Evolutionary conservation across 2,113 vertebrate genomes (phyloP).

Genomic region (Nerophis ophidion): DNA sequence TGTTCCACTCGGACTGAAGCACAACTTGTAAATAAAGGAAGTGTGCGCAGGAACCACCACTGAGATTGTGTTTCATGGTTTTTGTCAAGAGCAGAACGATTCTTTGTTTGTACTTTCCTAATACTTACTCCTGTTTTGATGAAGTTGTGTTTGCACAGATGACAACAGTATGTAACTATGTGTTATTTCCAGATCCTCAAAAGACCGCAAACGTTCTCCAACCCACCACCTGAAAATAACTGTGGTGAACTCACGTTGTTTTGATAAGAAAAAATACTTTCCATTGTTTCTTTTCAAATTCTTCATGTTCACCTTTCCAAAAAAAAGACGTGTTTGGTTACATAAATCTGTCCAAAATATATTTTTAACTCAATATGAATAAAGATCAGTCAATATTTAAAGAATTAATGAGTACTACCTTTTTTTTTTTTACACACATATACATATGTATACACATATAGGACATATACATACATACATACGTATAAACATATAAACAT

Average conservation of each 20-base stretch:
- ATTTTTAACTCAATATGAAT: conserved; percentile 99
- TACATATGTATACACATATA: too few species aligned
- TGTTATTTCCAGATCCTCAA: conserved; percentile 19
- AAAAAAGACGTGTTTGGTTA: conserved; percentile 90
- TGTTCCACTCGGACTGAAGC: conserved; percentile 16
- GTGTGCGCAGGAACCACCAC: conserved; percentile 1
- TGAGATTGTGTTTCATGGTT: conserved; percentile 9
- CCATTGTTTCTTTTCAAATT: conserved; percentile 43
- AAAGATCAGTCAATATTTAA: conserved; percentile 93
- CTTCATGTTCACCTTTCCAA: conserved; percentile 42
- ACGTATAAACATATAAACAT: too few species aligned
- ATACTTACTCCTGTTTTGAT: not conserved
- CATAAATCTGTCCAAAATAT: conserved; percentile 99
- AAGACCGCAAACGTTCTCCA: conserved; percentile 24
- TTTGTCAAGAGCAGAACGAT: conserved; percentile 6
- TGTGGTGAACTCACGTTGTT: not conserved
- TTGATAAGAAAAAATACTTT: conserved; percentile 10
- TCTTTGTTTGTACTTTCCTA: conserved; percentile 12
- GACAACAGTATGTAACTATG: conserved; percentile 6
- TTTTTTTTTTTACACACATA: too few species aligned
- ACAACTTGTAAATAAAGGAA: conserved; percentile 26
- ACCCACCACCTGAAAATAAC: conserved; percentile 21
- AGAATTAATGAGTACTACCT: not conserved
- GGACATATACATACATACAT: too few species aligned
- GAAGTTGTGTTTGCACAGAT: too few species aligned